Evolutionary conservation across 1,140 invertebrate genomes (phyloP).

Genomic region (Leptinotarsa lineolata): DNA sequence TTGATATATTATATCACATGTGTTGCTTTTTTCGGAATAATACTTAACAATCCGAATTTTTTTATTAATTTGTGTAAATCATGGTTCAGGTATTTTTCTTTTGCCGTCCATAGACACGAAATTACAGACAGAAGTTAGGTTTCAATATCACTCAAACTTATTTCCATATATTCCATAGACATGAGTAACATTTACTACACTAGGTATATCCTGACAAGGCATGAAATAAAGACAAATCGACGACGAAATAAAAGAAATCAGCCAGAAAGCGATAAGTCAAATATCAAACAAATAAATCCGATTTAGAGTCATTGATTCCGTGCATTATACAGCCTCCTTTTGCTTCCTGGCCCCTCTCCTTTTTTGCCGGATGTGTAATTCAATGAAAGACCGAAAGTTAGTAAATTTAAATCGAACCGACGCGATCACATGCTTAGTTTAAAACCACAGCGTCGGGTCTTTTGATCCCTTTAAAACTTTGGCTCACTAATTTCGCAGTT

Average conservation of each 20-base stretch:
- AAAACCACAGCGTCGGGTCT: constrained; percentile 27
- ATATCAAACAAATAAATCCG: constrained; percentile 42
- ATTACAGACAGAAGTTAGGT: no score
- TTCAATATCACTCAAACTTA: no score
- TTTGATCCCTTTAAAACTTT: constrained; percentile 33
- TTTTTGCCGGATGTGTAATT: constrained; percentile 33
- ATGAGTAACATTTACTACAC: neutral
- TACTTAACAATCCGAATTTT: no score
- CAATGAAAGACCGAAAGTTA: constrained; percentile 37
- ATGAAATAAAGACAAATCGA: constrained; percentile 13
- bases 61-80: no score
- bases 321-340: constrained; percentile 18
- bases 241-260: constrained; percentile 15
- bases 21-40: no score
- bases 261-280: constrained; percentile 30
- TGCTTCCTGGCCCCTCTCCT: neutral
- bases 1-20: no score
- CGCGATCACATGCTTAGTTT: constrained; percentile 37
- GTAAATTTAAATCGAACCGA: constrained; percentile 34
- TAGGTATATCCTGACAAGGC: neutral
- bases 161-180: no score
- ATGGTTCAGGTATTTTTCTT: no score
- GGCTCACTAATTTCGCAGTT: constrained; percentile 24
- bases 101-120: no score
- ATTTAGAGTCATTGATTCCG: constrained; percentile 39